Base-by-base conservation (phyloP, 2,888 invertebrate genomes). In the Heliothis peltigera region DNA sequence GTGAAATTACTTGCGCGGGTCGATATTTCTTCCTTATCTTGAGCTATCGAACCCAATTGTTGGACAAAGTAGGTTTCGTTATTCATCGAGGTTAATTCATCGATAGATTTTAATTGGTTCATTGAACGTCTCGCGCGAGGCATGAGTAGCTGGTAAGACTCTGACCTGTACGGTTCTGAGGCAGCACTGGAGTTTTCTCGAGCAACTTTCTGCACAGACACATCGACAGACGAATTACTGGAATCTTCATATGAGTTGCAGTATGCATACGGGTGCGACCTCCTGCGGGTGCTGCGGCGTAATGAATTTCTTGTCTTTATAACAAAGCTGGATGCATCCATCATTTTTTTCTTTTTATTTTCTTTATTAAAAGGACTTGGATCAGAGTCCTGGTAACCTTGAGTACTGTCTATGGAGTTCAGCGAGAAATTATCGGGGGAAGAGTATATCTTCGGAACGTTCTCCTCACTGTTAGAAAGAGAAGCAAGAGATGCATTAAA, bases 341-440 rank as follows among this genome's bases (percentile, higher is more conserved):
- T 87, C 70, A 81, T 85, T 75, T 87, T 92, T 67, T 84, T 87
- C 70, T 79, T 85, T 47, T 64, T 87, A 4, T 70, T 32, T 46
- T 71, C 71, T 1, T 75, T 48, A 61, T 79, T 84, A 2, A 80
- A 46, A 0, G 88, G 89, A 72, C 90, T 93, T 3, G 73, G 43
- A 61, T 93, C 92, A 0, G 94, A 90, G 62, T 93, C 92, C 81
- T 89, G 88, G 70, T 94, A 93, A 2, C 91, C 92, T 75, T 90
- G 90, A n/a, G 87, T 89, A 69, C 90, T 92, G 44, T 92, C 92
- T 51, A 88, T 61, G 1, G 90, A 89, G 49, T 85, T 74, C 18
- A 72, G 60, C 6, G 85, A 78, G 4, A 62, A 75, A 32, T 83
- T 82, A 19, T 86, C 85, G 19, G 86, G 85, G 12, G 84, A 48